Percentiles rank a stretch among this genome's conserved stretches.
Evolutionary conservation across 2,113 vertebrate genomes (phyloP).

Genomic region (Puntigrus tetrazona): DNA sequence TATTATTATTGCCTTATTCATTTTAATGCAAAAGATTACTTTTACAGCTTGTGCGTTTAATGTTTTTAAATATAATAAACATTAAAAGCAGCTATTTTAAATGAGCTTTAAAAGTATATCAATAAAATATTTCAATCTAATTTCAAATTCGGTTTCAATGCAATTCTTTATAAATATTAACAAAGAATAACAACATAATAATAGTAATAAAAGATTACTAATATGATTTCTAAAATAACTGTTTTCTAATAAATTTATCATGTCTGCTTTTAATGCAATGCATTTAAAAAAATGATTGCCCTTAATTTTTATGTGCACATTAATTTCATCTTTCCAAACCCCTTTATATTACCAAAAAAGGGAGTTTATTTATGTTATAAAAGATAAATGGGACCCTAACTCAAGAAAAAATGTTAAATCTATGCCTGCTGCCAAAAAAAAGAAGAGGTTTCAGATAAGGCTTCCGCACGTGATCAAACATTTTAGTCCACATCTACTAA

Average conservation of each 20-base stretch:
- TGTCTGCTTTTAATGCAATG: background rate
- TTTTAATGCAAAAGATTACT: background rate
- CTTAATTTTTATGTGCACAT: background rate
- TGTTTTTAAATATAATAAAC: background rate
- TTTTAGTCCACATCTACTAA: constrained; percentile 29
- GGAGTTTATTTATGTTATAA: background rate
- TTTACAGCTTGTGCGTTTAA: background rate
- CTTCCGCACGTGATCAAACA: background rate
- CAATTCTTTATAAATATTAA: background rate
- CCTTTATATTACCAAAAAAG: too few relatives aligned
- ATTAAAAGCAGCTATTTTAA: background rate
- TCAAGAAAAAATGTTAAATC: background rate
- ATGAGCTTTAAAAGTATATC: background rate
- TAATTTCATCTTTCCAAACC: background rate
- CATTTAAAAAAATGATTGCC: background rate
- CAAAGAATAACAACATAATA: background rate
- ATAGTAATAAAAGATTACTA: background rate
- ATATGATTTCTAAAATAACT: background rate
- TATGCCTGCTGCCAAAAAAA: background rate
- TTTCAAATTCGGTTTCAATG: background rate
- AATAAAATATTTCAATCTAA: background rate
- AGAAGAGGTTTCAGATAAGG: background rate
- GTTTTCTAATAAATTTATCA: background rate
- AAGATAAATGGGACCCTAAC: background rate
- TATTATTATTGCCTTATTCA: too few relatives aligned